phyloP scores from a whole-genome alignment of 2,797 vertebrate species.

The Synaphobranchus kaupii region DNA sequence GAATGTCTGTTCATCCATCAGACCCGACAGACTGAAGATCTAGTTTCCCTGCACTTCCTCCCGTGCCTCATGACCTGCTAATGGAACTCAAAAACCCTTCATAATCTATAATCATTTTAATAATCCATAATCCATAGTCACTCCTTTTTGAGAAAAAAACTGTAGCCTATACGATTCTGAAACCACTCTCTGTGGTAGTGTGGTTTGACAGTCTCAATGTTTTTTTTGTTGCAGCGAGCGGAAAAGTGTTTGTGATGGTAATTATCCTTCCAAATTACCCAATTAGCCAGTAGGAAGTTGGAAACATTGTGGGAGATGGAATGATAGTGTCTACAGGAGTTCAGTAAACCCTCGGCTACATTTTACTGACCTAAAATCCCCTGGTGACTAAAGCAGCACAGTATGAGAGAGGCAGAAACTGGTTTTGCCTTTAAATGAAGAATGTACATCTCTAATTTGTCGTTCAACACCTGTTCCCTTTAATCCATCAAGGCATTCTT shows the following conservation, averaged over 20 bases:
- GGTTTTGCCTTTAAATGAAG: not conserved
- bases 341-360: not conserved
- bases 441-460: not conserved
- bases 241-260: not conserved
- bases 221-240: not conserved
- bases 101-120: too few species aligned
- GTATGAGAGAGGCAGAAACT: not conserved
- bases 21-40: too few species aligned
- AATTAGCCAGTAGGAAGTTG: not conserved
- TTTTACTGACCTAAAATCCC: not conserved
- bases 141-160: too few species aligned
- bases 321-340: not conserved
- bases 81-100: too few species aligned
- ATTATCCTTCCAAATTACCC: not conserved
- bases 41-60: too few species aligned
- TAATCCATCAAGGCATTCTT: not conserved
- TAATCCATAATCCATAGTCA: too few species aligned
- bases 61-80: too few species aligned
- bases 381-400: not conserved
- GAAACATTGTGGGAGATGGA: not conserved
- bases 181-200: not conserved
- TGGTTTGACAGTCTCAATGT: not conserved
- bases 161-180: not conserved
- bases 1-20: slow-evolving; percentile 1
- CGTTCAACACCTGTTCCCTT: not conserved